Conservation (phyloP, 2,888 invertebrate genomes). For the Helobdella robusta region DNA sequence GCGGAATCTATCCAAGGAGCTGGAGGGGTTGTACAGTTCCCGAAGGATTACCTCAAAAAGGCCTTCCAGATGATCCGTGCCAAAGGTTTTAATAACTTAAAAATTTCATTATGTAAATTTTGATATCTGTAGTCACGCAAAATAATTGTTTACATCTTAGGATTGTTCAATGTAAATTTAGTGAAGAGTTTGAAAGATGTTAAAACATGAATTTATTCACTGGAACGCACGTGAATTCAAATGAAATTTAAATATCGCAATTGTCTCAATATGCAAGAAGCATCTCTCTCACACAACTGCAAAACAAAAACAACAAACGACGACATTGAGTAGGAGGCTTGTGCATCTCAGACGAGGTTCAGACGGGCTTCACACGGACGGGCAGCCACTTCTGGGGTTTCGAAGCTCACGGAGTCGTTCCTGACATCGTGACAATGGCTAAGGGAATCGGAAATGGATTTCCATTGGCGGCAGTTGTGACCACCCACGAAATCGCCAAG, state of each 20-base stretch:
- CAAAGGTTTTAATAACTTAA: too few relatives aligned
- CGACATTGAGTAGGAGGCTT: conserved; percentile 75
- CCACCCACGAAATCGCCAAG: conserved; percentile 76
- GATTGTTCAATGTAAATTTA: too few relatives aligned
- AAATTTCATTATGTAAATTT: too few relatives aligned
- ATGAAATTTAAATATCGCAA: too few relatives aligned
- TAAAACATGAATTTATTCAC: too few relatives aligned
- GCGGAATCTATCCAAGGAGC: conserved; percentile 94
- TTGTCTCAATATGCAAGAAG: too few relatives aligned
- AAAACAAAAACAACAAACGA: too few relatives aligned
- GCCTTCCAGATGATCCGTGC: conserved; percentile 68
- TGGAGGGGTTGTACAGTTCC: conserved; percentile 84
- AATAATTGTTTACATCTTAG: too few relatives aligned
- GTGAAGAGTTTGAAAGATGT: too few relatives aligned
- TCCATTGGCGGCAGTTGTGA: conserved; percentile 87
- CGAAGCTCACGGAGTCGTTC: conserved; percentile 69
- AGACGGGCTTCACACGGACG: conserved; percentile 89
- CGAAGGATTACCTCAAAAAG: conserved; percentile 72
- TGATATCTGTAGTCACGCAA: too few relatives aligned
- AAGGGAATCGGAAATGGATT: conserved; percentile 72
- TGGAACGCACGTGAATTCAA: too few relatives aligned
- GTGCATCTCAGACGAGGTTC: conserved; percentile 87
- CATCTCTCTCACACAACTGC: too few relatives aligned
- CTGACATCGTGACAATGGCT: conserved; percentile 64
- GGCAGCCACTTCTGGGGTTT: conserved; percentile 96